Conservation (phyloP, 2,113 vertebrate genomes). For the Proteles cristata region DNA sequence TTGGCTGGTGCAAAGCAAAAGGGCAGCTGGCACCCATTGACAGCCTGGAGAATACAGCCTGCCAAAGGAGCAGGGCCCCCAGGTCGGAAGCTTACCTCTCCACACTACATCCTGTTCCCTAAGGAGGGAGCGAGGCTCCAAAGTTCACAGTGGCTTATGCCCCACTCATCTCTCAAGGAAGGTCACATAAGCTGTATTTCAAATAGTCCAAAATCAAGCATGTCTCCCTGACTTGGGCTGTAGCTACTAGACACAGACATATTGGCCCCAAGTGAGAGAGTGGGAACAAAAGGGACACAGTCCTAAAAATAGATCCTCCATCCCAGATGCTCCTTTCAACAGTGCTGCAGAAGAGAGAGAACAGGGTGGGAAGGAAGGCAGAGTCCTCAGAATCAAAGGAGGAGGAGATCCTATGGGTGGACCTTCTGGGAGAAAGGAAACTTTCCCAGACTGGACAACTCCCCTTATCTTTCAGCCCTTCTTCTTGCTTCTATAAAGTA, state of each 20-base stretch:
- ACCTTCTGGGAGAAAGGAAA: not conserved
- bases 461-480: not conserved
- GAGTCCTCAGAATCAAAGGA: not conserved
- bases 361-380: not conserved
- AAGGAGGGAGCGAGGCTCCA: not conserved
- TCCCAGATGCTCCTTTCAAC: accelerated
- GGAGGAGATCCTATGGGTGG: not conserved
- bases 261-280: accelerated
- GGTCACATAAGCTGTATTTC: not conserved
- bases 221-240: not conserved
- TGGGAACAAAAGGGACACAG: not conserved
- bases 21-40: constrained; percentile 67
- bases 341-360: accelerated
- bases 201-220: not conserved
- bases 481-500: not conserved
- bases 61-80: not conserved
- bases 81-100: not conserved
- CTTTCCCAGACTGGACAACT: not conserved
- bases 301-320: not conserved
- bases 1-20: constrained; percentile 73
- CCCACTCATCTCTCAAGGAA: not conserved
- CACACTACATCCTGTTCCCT: accelerated
- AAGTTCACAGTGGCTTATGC: not conserved
- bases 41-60: not conserved
- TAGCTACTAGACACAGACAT: accelerated